These are phyloP conservation scores for Pachydiplax longipennis DNA, from an alignment of 2,888 invertebrate genomes.

Conservation along the genomic window DNA sequence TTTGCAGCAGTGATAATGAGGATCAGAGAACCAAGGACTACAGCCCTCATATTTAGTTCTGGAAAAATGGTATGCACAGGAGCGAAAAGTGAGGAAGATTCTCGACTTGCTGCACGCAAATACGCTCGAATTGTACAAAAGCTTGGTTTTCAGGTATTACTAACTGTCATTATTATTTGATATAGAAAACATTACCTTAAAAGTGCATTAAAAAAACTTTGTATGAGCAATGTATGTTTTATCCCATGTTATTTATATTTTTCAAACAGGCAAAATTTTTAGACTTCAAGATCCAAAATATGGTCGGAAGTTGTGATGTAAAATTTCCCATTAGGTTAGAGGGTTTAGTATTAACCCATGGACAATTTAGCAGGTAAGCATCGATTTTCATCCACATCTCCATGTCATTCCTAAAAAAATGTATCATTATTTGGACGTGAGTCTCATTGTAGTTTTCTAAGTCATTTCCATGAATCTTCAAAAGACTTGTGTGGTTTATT, in stretches of 20 bases:
- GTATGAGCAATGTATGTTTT: too few species aligned
- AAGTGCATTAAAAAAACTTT: too few species aligned
- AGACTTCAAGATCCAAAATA: slow-evolving; percentile 85
- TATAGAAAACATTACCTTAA: neutral
- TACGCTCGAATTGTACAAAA: slow-evolving; percentile 85
- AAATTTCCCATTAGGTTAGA: slow-evolving; percentile 84
- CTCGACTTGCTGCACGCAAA: slow-evolving; percentile 79
- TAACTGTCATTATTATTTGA: neutral
- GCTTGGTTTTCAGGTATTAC: slow-evolving; percentile 71
- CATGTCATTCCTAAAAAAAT: neutral
- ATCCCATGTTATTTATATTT: neutral
- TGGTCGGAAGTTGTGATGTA: slow-evolving; percentile 88
- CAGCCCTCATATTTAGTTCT: slow-evolving; percentile 82
- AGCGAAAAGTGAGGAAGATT: slow-evolving; percentile 83
- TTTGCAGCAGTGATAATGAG: slow-evolving; percentile 99
- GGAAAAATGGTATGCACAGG: slow-evolving; percentile 91
- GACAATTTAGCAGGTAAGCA: slow-evolving; percentile 72
- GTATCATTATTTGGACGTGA: too few species aligned
- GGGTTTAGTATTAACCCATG: slow-evolving; percentile 81
- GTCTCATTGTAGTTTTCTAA: too few species aligned
- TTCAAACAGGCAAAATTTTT: slow-evolving; percentile 73
- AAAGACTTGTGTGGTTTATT: too few species aligned
- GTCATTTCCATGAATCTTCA: too few species aligned
- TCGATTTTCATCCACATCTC: neutral
- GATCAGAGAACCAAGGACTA: slow-evolving; percentile 81